These are phyloP conservation scores for Schizopygopsis pylzovi DNA, from an alignment of 2,797 vertebrate genomes.

Conservation along the genomic window DNA sequence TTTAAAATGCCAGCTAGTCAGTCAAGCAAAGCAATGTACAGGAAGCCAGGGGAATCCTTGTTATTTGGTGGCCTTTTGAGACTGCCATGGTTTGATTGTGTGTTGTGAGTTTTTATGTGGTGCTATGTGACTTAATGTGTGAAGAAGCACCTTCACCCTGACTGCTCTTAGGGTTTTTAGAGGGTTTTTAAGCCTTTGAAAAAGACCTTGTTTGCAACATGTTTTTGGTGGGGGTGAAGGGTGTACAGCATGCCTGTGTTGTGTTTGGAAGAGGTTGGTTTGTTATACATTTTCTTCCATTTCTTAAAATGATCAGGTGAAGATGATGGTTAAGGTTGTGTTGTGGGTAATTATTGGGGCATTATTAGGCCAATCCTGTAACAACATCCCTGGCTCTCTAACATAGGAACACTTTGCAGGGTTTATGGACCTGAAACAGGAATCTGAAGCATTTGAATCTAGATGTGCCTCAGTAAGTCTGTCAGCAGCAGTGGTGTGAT, in stretches of 20 bases:
- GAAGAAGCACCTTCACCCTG: conserved; percentile 53
- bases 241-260: conserved; percentile 46
- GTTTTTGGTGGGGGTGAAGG: conserved; percentile 46
- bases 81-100: conserved; percentile 28
- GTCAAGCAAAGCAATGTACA: background rate
- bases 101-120: conserved; percentile 51
- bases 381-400: conserved; percentile 46
- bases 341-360: conserved; percentile 15
- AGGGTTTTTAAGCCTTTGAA: background rate
- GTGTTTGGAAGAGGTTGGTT: background rate
- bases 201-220: background rate
- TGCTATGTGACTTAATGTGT: conserved; percentile 44
- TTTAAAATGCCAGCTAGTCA: background rate
- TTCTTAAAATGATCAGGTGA: background rate
- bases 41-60: conserved; percentile 18
- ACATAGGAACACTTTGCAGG: conserved; percentile 33
- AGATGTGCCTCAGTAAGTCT: background rate
- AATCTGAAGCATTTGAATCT: conserved; percentile 32
- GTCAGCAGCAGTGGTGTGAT: background rate
- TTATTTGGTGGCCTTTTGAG: conserved; percentile 62
- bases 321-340: background rate
- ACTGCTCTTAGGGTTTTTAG: background rate
- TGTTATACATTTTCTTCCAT: background rate
- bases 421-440: conserved; percentile 22
- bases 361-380: conserved; percentile 57